Evolutionary conservation across 2,888 invertebrate species (phyloP).

Genomic region (Operophtera brumata): DNA sequence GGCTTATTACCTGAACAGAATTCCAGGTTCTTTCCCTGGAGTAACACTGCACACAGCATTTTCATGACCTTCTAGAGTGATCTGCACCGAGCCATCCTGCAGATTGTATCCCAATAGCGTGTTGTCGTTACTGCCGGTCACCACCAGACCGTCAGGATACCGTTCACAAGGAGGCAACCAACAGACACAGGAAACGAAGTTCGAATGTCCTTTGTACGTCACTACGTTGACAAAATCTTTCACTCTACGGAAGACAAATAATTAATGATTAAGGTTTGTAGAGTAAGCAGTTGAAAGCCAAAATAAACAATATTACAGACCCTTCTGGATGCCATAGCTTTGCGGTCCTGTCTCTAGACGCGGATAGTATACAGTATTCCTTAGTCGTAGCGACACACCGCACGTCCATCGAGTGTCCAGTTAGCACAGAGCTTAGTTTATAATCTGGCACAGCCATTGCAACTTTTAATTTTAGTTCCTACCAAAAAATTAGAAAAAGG

Average conservation of each 20-base stretch:
- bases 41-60: conserved; percentile 84
- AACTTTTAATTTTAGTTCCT: conserved; percentile 32
- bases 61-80: conserved; percentile 88
- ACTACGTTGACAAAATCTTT: conserved; percentile 83
- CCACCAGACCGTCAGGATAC: conserved; percentile 88
- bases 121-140: conserved; percentile 95
- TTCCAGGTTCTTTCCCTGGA: conserved; percentile 64
- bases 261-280: background rate
- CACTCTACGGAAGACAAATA: conserved; percentile 61
- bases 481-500: conserved; percentile 43
- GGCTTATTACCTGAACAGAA: conserved; percentile 69
- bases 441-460: conserved; percentile 81
- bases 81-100: conserved; percentile 84
- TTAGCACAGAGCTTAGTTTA: conserved; percentile 88
- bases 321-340: conserved; percentile 91
- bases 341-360: conserved; percentile 93
- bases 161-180: conserved; percentile 85
- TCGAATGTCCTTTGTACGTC: conserved; percentile 89
- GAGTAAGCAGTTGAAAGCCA: background rate
- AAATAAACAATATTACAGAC: conserved; percentile 63
- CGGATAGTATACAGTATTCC: conserved; percentile 89
- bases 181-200: conserved; percentile 92
- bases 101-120: conserved; percentile 89
- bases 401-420: conserved; percentile 93
- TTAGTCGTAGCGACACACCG: conserved; percentile 84